Percentiles rank a stretch among this genome's conserved stretches.
Conservation (phyloP, 30 jellyfish, hydroid and myxozoan genomes). For the Calvadosia cruxmelitensis region DNA sequence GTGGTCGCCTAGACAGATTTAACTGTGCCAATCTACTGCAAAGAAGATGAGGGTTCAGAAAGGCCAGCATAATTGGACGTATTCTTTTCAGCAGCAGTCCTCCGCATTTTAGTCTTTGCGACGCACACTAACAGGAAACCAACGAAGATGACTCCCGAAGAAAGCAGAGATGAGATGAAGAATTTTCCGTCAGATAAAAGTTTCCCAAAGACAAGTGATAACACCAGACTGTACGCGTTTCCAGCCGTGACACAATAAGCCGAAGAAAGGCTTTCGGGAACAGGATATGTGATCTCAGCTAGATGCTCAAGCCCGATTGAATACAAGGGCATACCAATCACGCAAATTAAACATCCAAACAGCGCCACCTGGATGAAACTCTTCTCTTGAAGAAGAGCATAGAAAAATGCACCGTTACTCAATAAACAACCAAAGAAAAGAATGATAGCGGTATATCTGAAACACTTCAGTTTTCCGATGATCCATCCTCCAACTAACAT, state of each 20-base stretch:
- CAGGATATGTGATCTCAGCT: not conserved
- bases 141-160: not conserved
- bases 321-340: not conserved
- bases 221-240: not conserved
- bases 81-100: not conserved
- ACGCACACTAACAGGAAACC: not conserved
- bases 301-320: not conserved
- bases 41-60: too few species aligned
- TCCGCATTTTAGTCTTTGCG: not conserved
- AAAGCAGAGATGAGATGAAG: not conserved
- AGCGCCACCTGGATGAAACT: not conserved
- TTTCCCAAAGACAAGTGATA: not conserved
- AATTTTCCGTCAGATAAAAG: not conserved
- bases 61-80: too few species aligned
- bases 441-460: not conserved
- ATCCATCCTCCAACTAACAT: not conserved
- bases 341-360: not conserved
- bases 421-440: not conserved
- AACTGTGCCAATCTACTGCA: too few species aligned
- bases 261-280: not conserved
- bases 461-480: not conserved
- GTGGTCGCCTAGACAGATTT: too few species aligned
- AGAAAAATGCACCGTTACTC: not conserved
- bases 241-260: not conserved
- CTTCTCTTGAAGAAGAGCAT: not conserved